Conservation (phyloP, 2,888 invertebrate genomes). For the Phasia obesa region DNA sequence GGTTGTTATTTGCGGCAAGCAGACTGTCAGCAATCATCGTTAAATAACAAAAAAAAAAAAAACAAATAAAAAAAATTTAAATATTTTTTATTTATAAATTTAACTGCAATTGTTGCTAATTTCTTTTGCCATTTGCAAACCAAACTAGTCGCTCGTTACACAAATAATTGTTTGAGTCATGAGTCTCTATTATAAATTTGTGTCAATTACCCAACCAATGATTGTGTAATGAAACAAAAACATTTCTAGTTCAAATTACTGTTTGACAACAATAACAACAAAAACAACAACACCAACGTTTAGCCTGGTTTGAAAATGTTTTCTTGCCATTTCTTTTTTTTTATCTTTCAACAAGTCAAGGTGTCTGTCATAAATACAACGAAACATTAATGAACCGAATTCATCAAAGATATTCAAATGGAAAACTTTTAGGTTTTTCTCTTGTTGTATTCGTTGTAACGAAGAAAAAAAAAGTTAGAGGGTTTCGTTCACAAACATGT, state of each 20-base stretch:
- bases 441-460: slow-evolving; percentile 1
- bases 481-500: slow-evolving; percentile 47
- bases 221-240: slow-evolving; percentile 40
- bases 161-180: not conserved
- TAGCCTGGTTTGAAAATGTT: slow-evolving; percentile 28
- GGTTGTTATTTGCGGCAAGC: slow-evolving; percentile 36
- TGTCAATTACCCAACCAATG: slow-evolving; percentile 61
- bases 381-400: not conserved
- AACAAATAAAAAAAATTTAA: slow-evolving; percentile 16
- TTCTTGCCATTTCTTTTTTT: slow-evolving; percentile 7
- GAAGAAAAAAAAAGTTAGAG: slow-evolving; percentile 29
- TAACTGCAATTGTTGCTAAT: slow-evolving; percentile 57
- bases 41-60: not conserved
- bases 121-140: slow-evolving; percentile 42
- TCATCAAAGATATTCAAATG: slow-evolving; percentile 37
- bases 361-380: slow-evolving; percentile 49
- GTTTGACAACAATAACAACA: slow-evolving; percentile 26
- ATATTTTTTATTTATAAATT: slow-evolving; percentile 13
- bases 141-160: not conserved
- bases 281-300: too few species aligned
- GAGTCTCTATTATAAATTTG: slow-evolving; percentile 32
- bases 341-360: slow-evolving; percentile 46
- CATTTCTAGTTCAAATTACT: slow-evolving; percentile 60
- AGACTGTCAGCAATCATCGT: slow-evolving; percentile 5
- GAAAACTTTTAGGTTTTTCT: slow-evolving; percentile 7